Base-by-base conservation (phyloP, 2,888 invertebrate species). In the Tyria jacobaeae region DNA sequence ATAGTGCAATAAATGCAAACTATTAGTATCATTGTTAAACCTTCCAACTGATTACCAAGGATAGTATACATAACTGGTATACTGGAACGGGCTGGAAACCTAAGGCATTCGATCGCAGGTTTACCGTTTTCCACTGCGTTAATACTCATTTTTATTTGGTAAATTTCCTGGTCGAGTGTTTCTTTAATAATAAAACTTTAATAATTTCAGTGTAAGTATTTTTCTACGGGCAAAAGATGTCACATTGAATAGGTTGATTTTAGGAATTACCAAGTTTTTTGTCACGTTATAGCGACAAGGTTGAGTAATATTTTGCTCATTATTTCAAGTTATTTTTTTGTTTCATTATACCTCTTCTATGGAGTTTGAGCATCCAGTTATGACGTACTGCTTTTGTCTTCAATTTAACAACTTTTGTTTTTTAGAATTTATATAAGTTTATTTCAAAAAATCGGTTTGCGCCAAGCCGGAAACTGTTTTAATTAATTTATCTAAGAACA, bases 401-500 rank as follows among this genome's bases (percentile, higher is more conserved):
- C n/a, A n/a, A 17, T 17, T 31, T 31, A 31, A 31, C 47, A 24
- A 25, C 51, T 15, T 14, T 21, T 25, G 41, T 61, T 57, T 56
- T 35, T 31, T 9, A 1, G n/a, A 52, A 12, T 21, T 55, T 47
- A 59, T 37, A 49, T 64, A 21, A 57, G 47, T 57, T 65, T 61
- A 35, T 64, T 31, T 31, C 54, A 64, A 55, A 57, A 68, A 52
- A 61, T 12, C 14, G 17, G 52, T 53, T 54, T 60, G 61, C 55
- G 55, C 64, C 39, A 64, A 75, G 71, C 74, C 79, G 79, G 73
- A 80, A 80, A 70, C 70, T 63, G 73, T 77, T 79, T 79, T 79
- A 79, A 75, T 75, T 79, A 57, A 73, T 82, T 83, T 76, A 75
- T 79, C 75, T 68, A 58, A 35, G 59, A n/a, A n/a, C n/a, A n/a